Percentiles rank a stretch among this genome's conserved stretches.
phyloP scores from a whole-genome alignment of 2,888 invertebrate species.

The Pyrocoelia pectoralis region DNA sequence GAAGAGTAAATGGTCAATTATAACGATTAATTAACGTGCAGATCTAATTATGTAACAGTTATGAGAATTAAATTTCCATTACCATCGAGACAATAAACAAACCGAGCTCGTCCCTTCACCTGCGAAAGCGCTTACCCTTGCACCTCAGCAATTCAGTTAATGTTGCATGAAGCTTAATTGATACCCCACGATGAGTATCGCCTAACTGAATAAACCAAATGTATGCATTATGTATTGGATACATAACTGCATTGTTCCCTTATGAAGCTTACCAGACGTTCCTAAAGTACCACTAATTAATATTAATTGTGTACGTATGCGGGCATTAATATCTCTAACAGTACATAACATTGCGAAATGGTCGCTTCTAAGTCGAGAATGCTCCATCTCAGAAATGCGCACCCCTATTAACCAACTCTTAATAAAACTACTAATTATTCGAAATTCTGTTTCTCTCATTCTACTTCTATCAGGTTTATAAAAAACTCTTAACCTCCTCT shows the following conservation, averaged over 20 bases:
- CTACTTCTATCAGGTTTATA: no score
- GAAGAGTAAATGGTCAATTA: background rate
- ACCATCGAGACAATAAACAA: background rate
- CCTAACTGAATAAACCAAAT: slow-evolving; percentile 7
- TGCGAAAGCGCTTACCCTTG: slow-evolving; percentile 1
- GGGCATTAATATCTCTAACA: background rate
- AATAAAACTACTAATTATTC: background rate
- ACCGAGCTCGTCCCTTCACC: slow-evolving; percentile 15
- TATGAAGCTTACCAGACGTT: slow-evolving; percentile 18
- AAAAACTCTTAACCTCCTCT: no score
- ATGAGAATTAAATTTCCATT: background rate
- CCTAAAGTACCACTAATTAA: slow-evolving; percentile 16
- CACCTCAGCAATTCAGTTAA: slow-evolving; percentile 25
- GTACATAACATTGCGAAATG: background rate
- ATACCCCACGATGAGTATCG: slow-evolving; percentile 22
- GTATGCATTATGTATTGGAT: slow-evolving; percentile 8
- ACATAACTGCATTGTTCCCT: slow-evolving; percentile 20
- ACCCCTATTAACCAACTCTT: background rate
- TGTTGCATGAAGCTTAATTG: slow-evolving; percentile 31
- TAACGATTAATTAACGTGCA: background rate
- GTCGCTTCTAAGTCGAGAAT: background rate
- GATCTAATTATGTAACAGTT: background rate
- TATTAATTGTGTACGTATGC: slow-evolving; percentile 15
- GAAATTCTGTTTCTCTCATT: no score
- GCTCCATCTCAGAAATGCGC: background rate